These are phyloP conservation scores for Vombatus ursinus DNA, from an alignment of 2,113 vertebrate species.

Conservation along the genomic window DNA sequence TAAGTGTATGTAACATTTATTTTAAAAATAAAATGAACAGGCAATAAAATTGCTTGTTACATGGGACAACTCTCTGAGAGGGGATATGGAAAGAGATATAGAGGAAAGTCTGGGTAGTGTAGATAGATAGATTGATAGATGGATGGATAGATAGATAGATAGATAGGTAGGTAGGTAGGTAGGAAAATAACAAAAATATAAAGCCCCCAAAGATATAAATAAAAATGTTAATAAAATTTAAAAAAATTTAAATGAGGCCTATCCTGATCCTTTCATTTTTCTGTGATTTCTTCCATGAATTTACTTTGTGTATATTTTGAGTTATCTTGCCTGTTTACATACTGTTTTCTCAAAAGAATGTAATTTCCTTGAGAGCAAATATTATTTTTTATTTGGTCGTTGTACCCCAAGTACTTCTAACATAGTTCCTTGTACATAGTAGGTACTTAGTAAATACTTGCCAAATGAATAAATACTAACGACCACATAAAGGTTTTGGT, in stretches of 20 bases:
- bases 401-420: neutral
- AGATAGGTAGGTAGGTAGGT: too few species aligned
- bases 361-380: neutral
- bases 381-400: neutral
- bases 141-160: too few species aligned
- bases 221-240: neutral
- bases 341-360: neutral
- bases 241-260: neutral
- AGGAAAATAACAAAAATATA: neutral
- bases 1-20: neutral
- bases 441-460: neutral
- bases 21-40: neutral
- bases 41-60: neutral
- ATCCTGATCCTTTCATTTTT: neutral
- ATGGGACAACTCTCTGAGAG: neutral
- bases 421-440: neutral
- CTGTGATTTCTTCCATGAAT: neutral
- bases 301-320: neutral
- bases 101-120: neutral
- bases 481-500: neutral
- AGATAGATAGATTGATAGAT: neutral
- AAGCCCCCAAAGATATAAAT: neutral
- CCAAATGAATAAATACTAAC: neutral
- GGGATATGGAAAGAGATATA: neutral
- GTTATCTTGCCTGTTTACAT: neutral